Percentiles rank a stretch among this genome's conserved stretches.
phyloP scores from a whole-genome alignment of 1,140 invertebrate genomes.

The Venustaconcha ellipsiformis region DNA sequence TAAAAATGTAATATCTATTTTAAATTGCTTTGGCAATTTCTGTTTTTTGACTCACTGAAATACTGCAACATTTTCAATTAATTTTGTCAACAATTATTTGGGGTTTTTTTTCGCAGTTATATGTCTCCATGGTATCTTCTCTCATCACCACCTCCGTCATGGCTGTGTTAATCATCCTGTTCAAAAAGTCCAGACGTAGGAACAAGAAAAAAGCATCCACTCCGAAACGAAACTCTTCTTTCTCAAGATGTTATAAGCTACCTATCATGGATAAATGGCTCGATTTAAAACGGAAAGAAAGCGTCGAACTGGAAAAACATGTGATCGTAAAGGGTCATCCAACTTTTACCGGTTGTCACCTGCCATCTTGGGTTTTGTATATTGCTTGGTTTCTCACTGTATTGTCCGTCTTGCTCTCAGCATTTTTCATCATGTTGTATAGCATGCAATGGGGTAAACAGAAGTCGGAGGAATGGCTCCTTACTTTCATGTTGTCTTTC shows the following conservation, averaged over 20 bases:
- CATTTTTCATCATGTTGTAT: slow-evolving; percentile 55
- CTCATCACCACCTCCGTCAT: slow-evolving; percentile 17
- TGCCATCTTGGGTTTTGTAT: slow-evolving; percentile 42
- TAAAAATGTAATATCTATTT: too few species aligned
- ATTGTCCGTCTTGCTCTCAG: slow-evolving; percentile 20
- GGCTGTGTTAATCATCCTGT: slow-evolving; percentile 12
- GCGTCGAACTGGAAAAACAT: too few species aligned
- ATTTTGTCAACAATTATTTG: too few species aligned
- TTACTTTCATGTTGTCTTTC: slow-evolving; percentile 51
- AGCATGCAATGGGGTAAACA: slow-evolving; percentile 57
- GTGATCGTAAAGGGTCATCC: too few species aligned
- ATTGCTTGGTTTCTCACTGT: slow-evolving; percentile 48
- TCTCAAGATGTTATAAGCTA: too few species aligned
- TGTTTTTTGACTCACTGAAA: too few species aligned
- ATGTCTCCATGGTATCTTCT: slow-evolving; percentile 17
- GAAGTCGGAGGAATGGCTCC: slow-evolving; percentile 54
- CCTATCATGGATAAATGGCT: too few species aligned
- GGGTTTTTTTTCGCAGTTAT: slow-evolving; percentile 24
- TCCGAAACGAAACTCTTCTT: too few species aligned
- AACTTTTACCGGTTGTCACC: slow-evolving; percentile 1
- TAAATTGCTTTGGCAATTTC: too few species aligned
- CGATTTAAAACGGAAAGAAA: too few species aligned
- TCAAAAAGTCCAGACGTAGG: slow-evolving; percentile 24
- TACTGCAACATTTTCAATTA: too few species aligned
- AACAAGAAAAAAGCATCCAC: too few species aligned